These are phyloP conservation scores for Diacarnus erythraeanus DNA, from an alignment of 37 sponge, comb jelly and placozoan species.

Conservation along the genomic window DNA sequence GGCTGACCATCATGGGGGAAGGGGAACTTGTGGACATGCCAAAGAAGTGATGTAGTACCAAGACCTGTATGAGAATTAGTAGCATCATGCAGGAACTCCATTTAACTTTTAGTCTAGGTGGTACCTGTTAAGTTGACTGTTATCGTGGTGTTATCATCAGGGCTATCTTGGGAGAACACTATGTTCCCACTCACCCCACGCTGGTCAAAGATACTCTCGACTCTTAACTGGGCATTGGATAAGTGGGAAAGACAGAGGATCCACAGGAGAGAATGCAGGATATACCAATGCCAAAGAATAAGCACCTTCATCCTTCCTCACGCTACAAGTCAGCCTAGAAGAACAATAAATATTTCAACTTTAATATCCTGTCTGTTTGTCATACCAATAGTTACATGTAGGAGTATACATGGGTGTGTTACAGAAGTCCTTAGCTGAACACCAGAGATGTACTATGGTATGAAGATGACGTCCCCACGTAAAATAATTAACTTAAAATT, in stretches of 20 bases:
- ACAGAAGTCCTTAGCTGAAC: no score
- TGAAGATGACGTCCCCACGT: no score
- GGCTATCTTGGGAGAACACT: conserved; percentile 38
- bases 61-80: conserved; percentile 17
- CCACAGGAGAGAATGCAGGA: background rate
- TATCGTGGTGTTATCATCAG: conserved; percentile 23
- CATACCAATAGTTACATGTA: no score
- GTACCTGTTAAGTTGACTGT: conserved; percentile 32
- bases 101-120: background rate
- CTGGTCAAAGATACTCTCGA: conserved; percentile 37
- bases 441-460: no score
- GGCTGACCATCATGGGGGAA: conserved; percentile 1
- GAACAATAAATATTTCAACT: background rate
- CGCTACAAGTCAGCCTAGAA: background rate
- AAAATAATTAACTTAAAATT: no score
- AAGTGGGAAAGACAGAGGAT: background rate
- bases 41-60: conserved; percentile 5
- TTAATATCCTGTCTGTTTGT: no score
- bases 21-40: conserved; percentile 67
- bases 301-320: background rate
- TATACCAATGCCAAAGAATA: background rate
- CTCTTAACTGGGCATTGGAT: conserved; percentile 5
- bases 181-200: conserved; percentile 59
- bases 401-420: no score
- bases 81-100: background rate